These are phyloP conservation scores for Dendrolimus pini DNA, from an alignment of 2,888 invertebrate genomes.

Conservation along the genomic window DNA sequence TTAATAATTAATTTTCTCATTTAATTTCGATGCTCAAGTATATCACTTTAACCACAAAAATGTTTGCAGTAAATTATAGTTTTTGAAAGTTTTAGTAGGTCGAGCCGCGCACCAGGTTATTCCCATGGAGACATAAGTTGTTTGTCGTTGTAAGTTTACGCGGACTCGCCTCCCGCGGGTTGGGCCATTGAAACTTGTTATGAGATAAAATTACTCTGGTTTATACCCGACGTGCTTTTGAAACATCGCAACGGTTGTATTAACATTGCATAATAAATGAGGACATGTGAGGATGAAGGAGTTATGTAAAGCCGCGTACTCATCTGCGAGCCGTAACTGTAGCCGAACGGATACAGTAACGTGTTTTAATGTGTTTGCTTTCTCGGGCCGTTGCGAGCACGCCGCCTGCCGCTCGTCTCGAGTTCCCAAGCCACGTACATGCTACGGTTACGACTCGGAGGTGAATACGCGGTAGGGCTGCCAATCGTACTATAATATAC, in stretches of 20 bases:
- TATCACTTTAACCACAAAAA: neutral
- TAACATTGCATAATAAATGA: too few species aligned
- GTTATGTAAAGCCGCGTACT: too few species aligned
- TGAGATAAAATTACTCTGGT: constrained; percentile 41
- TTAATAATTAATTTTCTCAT: neutral
- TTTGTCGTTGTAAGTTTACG: constrained; percentile 38
- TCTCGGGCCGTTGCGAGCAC: too few species aligned
- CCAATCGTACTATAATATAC: too few species aligned
- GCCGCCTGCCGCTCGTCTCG: too few species aligned
- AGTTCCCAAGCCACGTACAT: too few species aligned
- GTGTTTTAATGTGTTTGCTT: too few species aligned
- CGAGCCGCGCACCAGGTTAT: constrained; percentile 19
- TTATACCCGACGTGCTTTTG: constrained; percentile 29
- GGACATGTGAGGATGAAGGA: too few species aligned
- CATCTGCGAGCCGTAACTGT: too few species aligned
- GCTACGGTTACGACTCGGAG: too few species aligned
- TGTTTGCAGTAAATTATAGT: constrained; percentile 11
- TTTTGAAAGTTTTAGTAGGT: constrained; percentile 19
- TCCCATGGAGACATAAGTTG: constrained; percentile 27
- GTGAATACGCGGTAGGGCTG: too few species aligned
- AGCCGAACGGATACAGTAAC: too few species aligned
- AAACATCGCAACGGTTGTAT: constrained; percentile 15
- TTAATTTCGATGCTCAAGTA: neutral
- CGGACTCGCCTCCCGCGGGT: constrained; percentile 27
- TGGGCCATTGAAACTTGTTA: constrained; percentile 46